Evolutionary conservation across 2,113 vertebrate species (phyloP).

Genomic region (Ondatra zibethicus): DNA sequence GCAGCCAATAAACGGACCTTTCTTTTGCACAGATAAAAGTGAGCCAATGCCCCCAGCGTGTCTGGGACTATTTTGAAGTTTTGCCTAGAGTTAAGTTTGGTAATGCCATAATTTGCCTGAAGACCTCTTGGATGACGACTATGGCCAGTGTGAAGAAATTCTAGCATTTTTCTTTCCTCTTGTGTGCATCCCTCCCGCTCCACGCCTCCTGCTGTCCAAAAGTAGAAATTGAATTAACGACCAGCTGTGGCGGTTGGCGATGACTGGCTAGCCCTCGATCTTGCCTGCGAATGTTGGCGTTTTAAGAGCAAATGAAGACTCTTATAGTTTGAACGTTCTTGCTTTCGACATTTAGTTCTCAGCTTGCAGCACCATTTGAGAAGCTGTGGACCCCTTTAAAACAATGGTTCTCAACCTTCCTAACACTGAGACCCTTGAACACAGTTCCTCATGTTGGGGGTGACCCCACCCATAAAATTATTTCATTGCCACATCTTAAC

Average conservation of each 20-base stretch:
- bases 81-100: conserved; percentile 8
- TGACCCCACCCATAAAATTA: not conserved
- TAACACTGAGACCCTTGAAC: not conserved
- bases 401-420: not conserved
- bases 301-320: conserved; percentile 35
- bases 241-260: not conserved
- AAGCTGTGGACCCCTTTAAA: not conserved
- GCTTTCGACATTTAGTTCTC: not conserved
- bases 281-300: not conserved
- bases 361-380: not conserved
- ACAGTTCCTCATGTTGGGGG: not conserved
- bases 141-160: not conserved
- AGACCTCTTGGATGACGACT: not conserved
- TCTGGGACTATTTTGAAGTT: not conserved
- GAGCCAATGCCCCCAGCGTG: not conserved
- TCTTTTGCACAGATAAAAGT: not conserved
- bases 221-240: not conserved
- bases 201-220: not conserved
- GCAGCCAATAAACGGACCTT: not conserved
- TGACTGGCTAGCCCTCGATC: not conserved
- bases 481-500: not conserved
- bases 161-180: not conserved
- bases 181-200: not conserved
- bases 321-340: not conserved
- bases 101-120: not conserved